These are phyloP conservation scores for Formicarius rufipectus DNA, from an alignment of 2,113 vertebrate genomes.

Conservation along the genomic window DNA sequence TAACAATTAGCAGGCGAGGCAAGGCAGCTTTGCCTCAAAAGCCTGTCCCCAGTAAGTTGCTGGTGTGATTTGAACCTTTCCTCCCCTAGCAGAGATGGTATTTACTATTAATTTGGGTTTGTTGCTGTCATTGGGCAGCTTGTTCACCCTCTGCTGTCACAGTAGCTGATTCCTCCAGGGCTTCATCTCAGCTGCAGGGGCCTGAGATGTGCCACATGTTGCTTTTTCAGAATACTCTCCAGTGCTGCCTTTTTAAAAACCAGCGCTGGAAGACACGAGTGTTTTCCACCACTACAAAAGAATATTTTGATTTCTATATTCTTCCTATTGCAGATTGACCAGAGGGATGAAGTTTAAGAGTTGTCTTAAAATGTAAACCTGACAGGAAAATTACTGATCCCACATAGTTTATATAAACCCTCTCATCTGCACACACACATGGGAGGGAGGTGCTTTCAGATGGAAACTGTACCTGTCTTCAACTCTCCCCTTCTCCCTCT, in stretches of 20 bases:
- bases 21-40: background rate
- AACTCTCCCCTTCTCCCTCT: background rate
- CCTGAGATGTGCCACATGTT: background rate
- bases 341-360: background rate
- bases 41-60: background rate
- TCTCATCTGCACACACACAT: background rate
- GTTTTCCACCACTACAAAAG: background rate
- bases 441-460: conserved; percentile 14
- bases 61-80: background rate
- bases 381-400: conserved; percentile 31
- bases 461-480: conserved; percentile 47
- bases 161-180: background rate
- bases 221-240: background rate
- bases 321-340: background rate
- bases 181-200: background rate
- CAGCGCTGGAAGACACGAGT: background rate
- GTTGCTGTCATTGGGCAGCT: background rate
- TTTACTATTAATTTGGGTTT: background rate
- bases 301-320: background rate
- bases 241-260: background rate
- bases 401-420: conserved; percentile 24
- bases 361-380: conserved; percentile 35
- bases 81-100: background rate
- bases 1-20: conserved; percentile 15
- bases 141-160: background rate